Conservation (phyloP, 1,140 invertebrate species). For the Propsilocerus akamusi region DNA sequence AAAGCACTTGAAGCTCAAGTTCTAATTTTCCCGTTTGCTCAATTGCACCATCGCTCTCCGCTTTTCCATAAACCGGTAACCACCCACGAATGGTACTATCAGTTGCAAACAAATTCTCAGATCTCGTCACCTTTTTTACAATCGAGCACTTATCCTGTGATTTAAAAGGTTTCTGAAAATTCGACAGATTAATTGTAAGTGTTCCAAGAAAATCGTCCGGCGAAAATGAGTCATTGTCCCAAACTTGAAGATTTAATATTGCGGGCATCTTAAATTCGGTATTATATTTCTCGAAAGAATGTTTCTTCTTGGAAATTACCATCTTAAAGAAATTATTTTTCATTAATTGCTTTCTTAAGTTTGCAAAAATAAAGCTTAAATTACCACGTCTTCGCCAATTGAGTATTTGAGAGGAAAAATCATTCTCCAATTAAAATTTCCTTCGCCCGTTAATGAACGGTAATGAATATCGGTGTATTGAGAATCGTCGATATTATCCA, state of each 20-base stretch:
- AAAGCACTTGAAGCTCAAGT: constrained; percentile 37
- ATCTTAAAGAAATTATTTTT: constrained; percentile 11
- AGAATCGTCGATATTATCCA: constrained; percentile 41
- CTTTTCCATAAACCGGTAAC: constrained; percentile 41
- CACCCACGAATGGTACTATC: constrained; percentile 50
- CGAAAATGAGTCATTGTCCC: constrained; percentile 58
- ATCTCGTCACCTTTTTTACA: constrained; percentile 32
- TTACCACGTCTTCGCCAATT: constrained; percentile 56
- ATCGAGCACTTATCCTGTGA: constrained; percentile 34
- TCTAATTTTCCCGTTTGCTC: constrained; percentile 37
- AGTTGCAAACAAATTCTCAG: constrained; percentile 57
- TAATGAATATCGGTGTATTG: constrained; percentile 73
- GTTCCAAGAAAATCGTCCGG: constrained; percentile 56
- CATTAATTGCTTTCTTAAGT: not conserved
- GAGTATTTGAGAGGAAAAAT: constrained; percentile 66
- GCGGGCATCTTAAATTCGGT: constrained; percentile 26
- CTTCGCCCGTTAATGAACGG: constrained; percentile 58
- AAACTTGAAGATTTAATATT: constrained; percentile 26
- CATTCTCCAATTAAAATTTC: constrained; percentile 84
- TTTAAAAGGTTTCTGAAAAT: constrained; percentile 35
- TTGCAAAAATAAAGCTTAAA: not conserved
- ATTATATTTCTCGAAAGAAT: constrained; percentile 15
- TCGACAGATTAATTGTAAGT: constrained; percentile 36
- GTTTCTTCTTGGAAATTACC: constrained; percentile 15
- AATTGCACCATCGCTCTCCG: not conserved